Evolutionary conservation across 92 coral and sea anemone species (phyloP), one percentile per base, ranked within the genome.

Genomic region (Pocillopora meandrina): DNA sequence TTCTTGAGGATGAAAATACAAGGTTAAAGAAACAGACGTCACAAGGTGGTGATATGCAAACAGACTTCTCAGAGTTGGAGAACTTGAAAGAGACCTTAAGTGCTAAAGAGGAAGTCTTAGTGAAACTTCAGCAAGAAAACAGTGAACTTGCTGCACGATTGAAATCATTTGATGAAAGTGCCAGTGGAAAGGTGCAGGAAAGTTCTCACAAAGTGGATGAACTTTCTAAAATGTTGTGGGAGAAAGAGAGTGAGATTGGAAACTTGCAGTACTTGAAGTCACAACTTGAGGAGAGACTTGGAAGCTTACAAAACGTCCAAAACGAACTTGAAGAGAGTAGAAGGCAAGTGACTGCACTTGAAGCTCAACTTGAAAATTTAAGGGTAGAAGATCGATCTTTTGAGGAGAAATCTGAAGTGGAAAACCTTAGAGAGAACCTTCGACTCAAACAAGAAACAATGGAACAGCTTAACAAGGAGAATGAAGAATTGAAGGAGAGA

Each of bases 181-280:
- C 71, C 5, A 81, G 76, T 69, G 75, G 31, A 9, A 89, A 94
- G 82, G 85, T 87, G 80, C 91, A 87, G 47, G 92, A 89, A 67
- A 92, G 90, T 65, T 86, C 92, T 74, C 89, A 91, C 77, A 91
- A 87, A 66, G 90, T 93, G 75, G 97, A 92, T 63, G 92, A 96
- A 75, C 93, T 94, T 58, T 94, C 98, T 33, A 89, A 55, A 63
- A 82, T 87, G 75, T 84, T 92, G 33, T 90, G 92, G 61, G 93
- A 90, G 74, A 94, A 94, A 72, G 95, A 94, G 77, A 88, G 84
- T 31, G 98, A 94, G 88, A 94, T 94, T 47, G 93, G 86, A 9
- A 86, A 80, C 64, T 70, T 94, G 75, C 92, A 92, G 71, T 90
- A 89, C 36, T 79, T 92, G 5, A 93, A 93, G 65, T 85, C 88